phyloP scores from a whole-genome alignment of 2,888 invertebrate genomes.

The Brachynemurus nebulosus region DNA sequence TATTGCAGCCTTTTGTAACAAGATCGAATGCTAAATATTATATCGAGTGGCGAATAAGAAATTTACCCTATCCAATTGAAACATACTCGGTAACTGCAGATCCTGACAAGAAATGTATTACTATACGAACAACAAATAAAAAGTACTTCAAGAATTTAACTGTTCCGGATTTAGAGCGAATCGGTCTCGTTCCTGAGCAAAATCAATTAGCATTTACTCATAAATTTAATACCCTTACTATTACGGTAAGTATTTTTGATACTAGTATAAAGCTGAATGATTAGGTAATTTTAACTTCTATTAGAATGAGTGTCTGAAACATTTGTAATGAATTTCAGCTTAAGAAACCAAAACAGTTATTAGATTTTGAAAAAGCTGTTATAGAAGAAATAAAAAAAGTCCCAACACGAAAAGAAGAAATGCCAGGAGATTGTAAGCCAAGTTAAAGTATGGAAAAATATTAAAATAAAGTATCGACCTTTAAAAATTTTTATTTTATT shows the following conservation, averaged over 20 bases:
- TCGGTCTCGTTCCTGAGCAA: constrained; percentile 46
- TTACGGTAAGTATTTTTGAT: constrained; percentile 55
- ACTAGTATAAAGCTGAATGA: no score
- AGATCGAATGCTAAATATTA: constrained; percentile 58
- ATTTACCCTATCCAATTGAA: constrained; percentile 57
- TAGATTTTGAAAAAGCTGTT: constrained; percentile 53
- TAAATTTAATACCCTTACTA: constrained; percentile 62
- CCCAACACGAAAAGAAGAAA: constrained; percentile 24
- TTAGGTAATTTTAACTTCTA: constrained; percentile 5
- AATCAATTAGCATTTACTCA: constrained; percentile 51
- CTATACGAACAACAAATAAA: constrained; percentile 62
- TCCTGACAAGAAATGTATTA: constrained; percentile 45
- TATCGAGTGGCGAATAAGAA: constrained; percentile 72
- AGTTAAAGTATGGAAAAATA: constrained; percentile 22
- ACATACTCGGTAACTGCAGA: constrained; percentile 55
- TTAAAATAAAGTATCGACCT: no score
- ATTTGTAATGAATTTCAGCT: constrained; percentile 41
- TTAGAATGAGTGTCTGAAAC: constrained; percentile 4
- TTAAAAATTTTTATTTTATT: no score
- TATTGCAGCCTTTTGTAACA: constrained; percentile 49
- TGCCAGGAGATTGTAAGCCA: constrained; percentile 27
- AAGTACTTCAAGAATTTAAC: constrained; percentile 64
- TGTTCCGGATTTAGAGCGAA: constrained; percentile 55
- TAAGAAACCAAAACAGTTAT: constrained; percentile 54
- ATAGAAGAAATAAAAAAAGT: constrained; percentile 27